Conservation (phyloP, 2,113 vertebrate genomes). For the Tetraodon nigroviridis region DNA sequence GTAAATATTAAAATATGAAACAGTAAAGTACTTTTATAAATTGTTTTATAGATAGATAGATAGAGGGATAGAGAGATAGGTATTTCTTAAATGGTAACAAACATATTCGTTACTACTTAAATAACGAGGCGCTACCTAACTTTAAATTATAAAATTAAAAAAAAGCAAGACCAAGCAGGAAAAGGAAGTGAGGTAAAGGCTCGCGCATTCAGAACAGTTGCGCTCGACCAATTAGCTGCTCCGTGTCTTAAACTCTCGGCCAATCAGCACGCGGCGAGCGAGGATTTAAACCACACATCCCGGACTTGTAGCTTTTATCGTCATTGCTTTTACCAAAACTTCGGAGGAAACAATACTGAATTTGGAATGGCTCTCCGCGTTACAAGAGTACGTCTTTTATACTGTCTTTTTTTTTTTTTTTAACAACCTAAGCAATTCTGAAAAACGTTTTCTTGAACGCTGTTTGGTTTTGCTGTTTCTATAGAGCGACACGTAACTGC, state of each 20-base stretch:
- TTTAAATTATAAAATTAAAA: not conserved
- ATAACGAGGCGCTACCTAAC: no score
- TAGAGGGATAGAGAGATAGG: no score
- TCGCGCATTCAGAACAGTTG: conserved; percentile 61
- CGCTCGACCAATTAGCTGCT: conserved; percentile 67
- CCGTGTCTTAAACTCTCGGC: conserved; percentile 23
- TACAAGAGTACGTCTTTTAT: conserved; percentile 55
- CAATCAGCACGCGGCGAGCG: conserved; percentile 60
- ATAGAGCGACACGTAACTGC: no score
- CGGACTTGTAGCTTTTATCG: not conserved
- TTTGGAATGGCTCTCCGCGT: conserved; percentile 71
- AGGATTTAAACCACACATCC: conserved; percentile 73
- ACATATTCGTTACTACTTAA: no score
- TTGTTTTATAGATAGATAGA: no score
- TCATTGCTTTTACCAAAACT: not conserved
- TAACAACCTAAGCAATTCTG: no score
- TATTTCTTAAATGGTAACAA: no score
- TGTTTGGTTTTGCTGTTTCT: no score
- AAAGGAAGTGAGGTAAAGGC: conserved; percentile 35
- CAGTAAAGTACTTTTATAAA: no score
- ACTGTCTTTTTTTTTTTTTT: no score
- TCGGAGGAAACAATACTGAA: not conserved
- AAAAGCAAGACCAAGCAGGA: conserved; percentile 18
- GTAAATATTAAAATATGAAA: no score
- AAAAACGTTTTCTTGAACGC: no score